These are phyloP conservation scores for Tetramorium bicarinatum DNA, from an alignment of 2,888 invertebrate species.

Conservation along the genomic window DNA sequence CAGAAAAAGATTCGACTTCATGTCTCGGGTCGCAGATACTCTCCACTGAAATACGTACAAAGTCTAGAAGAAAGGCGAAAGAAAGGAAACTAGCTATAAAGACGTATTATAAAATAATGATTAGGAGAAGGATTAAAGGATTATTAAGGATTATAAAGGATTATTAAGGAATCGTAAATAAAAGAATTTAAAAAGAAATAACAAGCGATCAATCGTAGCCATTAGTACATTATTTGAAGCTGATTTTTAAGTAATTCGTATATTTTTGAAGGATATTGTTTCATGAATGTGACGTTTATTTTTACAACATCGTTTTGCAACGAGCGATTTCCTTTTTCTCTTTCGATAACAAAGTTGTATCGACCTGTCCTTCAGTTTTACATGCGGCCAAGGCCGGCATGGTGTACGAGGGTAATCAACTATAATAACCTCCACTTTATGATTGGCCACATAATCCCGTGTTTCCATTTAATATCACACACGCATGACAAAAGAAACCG, in stretches of 20 bases:
- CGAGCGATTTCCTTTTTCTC: not conserved
- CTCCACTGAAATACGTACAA: not conserved
- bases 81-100: not conserved
- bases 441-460: not conserved
- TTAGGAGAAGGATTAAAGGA: not conserved
- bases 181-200: not conserved
- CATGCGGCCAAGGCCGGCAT: conserved; percentile 15
- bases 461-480: conserved; percentile 42
- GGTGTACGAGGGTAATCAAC: conserved; percentile 22
- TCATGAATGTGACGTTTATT: not conserved
- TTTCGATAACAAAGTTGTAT: conserved; percentile 11
- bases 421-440: conserved; percentile 38
- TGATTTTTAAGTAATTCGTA: not conserved
- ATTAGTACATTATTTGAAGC: not conserved
- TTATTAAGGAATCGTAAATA: not conserved
- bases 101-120: not conserved
- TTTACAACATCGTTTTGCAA: not conserved
- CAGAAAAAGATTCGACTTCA: conserved; percentile 8
- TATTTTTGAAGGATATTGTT: conserved; percentile 3
- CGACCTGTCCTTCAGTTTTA: conserved; percentile 21
- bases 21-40: not conserved
- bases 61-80: not conserved
- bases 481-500: conserved; percentile 45
- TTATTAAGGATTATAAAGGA: not conserved
- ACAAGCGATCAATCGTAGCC: not conserved